Evolutionary conservation across 2,113 vertebrate species (phyloP).

Genomic region (Planiliza haematocheilus): DNA sequence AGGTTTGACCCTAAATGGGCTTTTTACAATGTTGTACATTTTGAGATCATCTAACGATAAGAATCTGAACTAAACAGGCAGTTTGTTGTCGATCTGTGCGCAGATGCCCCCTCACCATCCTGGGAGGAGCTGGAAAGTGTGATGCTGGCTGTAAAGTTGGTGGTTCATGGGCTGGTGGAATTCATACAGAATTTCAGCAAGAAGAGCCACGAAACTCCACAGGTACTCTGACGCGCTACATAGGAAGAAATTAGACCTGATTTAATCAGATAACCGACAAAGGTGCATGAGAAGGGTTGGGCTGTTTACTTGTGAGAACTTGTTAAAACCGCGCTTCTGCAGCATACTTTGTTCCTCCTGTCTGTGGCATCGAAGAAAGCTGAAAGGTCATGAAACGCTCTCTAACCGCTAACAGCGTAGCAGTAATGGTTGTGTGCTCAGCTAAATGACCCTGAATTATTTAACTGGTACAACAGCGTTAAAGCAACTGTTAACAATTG

Average conservation of each 20-base stretch:
- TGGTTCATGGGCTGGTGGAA: conserved; percentile 95
- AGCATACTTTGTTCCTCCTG: neutral
- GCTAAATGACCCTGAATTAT: neutral
- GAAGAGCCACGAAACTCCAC: conserved; percentile 94
- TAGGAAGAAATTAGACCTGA: neutral
- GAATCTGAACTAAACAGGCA: neutral
- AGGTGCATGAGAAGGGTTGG: neutral
- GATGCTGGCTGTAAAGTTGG: conserved; percentile 94
- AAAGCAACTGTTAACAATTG: neutral
- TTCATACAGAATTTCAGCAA: conserved; percentile 98
- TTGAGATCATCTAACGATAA: no score
- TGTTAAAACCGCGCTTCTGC: neutral
- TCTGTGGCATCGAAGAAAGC: neutral
- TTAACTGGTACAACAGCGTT: neutral
- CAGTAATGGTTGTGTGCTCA: neutral
- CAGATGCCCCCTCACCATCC: conserved; percentile 91
- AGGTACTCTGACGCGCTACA: conserved; percentile 79
- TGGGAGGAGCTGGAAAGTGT: conserved; percentile 96
- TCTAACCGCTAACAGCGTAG: neutral
- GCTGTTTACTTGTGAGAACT: no score
- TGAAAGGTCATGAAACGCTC: neutral
- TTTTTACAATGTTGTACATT: no score
- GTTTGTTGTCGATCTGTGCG: conserved; percentile 42
- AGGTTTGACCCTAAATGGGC: no score
- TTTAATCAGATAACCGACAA: neutral